Evolutionary conservation across 1,140 invertebrate species (phyloP).

Genomic region (Aplysia californica): DNA sequence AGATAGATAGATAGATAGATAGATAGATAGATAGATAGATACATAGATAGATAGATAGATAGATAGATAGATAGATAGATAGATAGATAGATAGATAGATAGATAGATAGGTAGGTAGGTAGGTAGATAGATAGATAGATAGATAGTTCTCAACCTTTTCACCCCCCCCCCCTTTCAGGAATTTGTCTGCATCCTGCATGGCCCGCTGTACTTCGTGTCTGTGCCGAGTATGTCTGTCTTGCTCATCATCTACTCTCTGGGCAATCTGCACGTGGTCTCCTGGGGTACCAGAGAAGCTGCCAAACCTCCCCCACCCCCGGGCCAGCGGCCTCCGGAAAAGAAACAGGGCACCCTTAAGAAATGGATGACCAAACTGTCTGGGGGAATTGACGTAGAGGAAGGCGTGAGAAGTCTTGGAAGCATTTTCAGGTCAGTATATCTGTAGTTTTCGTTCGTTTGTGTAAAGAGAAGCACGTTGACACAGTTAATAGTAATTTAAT

Average conservation of each 20-base stretch:
- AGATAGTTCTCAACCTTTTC: no score
- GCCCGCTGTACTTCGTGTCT: constrained; percentile 90
- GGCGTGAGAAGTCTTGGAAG: neutral
- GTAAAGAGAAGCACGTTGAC: no score
- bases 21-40: no score
- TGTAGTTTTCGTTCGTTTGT: no score
- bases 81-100: no score
- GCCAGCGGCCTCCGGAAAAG: neutral
- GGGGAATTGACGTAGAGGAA: neutral
- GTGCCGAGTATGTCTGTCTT: constrained; percentile 95
- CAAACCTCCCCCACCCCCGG: constrained; percentile 64
- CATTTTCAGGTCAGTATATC: neutral
- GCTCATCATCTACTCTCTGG: constrained; percentile 89
- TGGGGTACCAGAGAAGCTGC: constrained; percentile 92
- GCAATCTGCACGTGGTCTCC: constrained; percentile 89
- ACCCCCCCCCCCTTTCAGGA: constrained; percentile 73
- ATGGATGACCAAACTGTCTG: neutral
- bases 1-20: no score
- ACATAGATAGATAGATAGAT: no score
- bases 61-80: no score
- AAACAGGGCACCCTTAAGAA: constrained; percentile 20
- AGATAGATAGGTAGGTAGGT: no score
- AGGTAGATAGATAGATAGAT: no score
- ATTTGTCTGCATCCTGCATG: constrained; percentile 80
- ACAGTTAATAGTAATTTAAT: no score